These are phyloP conservation scores for Anguilla obscura DNA, from an alignment of 2,797 vertebrate genomes.

Conservation along the genomic window DNA sequence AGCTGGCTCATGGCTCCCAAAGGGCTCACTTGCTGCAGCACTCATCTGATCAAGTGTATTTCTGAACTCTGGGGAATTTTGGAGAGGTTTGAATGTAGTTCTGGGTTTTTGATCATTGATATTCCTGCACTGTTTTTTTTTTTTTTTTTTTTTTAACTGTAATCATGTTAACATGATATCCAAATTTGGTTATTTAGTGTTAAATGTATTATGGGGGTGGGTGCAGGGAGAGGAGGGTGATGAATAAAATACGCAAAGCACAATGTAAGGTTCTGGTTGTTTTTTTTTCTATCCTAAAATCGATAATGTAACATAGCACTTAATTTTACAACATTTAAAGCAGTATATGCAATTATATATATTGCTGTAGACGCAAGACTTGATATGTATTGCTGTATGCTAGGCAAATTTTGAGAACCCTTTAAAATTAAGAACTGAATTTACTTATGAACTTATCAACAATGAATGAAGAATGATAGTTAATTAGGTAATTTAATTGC, in stretches of 20 bases:
- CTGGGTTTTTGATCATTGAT: constrained; percentile 60
- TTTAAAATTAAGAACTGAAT: too few species aligned
- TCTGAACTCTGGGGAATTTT: constrained; percentile 43
- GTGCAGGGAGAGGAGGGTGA: constrained; percentile 53
- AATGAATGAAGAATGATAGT: too few species aligned
- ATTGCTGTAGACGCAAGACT: too few species aligned
- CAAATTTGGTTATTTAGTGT: constrained; percentile 65
- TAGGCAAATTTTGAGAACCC: too few species aligned
- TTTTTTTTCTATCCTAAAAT: not conserved
- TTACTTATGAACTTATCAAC: too few species aligned
- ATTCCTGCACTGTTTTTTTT: constrained; percentile 67
- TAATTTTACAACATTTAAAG: too few species aligned
- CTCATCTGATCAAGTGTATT: not conserved
- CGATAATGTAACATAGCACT: not conserved
- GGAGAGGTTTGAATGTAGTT: constrained; percentile 73
- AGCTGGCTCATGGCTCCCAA: constrained; percentile 19
- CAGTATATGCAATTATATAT: too few species aligned
- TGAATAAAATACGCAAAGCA: constrained; percentile 72
- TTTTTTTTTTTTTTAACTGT: constrained; percentile 33
- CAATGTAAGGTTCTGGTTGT: constrained; percentile 32
- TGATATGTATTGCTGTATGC: too few species aligned
- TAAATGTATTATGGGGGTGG: constrained; percentile 61
- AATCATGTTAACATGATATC: constrained; percentile 55
- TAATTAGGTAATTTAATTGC: too few species aligned
- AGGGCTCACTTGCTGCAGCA: constrained; percentile 30